These are phyloP conservation scores for Trialeurodes vaporariorum DNA, from an alignment of 1,140 invertebrate species.

Conservation along the genomic window DNA sequence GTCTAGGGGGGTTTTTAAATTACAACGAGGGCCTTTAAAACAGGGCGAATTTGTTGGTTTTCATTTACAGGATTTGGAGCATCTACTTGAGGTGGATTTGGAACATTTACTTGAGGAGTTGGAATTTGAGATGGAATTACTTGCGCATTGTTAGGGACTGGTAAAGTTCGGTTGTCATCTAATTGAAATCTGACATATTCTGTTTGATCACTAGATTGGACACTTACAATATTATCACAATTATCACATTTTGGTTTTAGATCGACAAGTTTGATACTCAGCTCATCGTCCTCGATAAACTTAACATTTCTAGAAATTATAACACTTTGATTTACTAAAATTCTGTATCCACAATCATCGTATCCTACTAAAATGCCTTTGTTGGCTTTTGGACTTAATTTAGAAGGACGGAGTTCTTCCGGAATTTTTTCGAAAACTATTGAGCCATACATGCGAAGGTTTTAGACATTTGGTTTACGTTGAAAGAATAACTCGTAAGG, in stretches of 20 bases:
- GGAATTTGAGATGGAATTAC: too few relatives aligned
- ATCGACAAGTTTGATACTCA: background rate
- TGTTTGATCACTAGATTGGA: too few relatives aligned
- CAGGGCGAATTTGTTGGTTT: too few relatives aligned
- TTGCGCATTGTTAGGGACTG: too few relatives aligned
- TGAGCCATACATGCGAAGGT: constrained; percentile 18
- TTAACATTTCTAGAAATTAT: background rate
- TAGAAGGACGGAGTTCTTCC: constrained; percentile 18
- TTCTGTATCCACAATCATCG: background rate
- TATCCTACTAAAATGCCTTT: background rate
- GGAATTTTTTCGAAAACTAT: constrained; percentile 22
- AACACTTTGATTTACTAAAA: background rate
- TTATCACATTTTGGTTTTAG: background rate
- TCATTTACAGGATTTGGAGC: background rate
- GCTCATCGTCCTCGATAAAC: background rate
- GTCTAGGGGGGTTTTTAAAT: too few relatives aligned
- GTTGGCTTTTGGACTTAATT: constrained; percentile 17
- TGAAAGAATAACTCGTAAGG: constrained; percentile 8
- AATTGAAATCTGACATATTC: too few relatives aligned
- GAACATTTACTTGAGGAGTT: too few relatives aligned
- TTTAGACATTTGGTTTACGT: constrained; percentile 5
- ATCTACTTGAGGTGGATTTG: background rate
- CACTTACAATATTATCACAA: too few relatives aligned
- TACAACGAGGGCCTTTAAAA: too few relatives aligned
- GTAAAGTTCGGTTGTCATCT: too few relatives aligned